A percentile compares a stretch with the other conserved stretches of the same genome.
These are phyloP conservation scores for Cryptoblepharus egeriae DNA, from an alignment of 2,797 vertebrate species.

Conservation along the genomic window DNA sequence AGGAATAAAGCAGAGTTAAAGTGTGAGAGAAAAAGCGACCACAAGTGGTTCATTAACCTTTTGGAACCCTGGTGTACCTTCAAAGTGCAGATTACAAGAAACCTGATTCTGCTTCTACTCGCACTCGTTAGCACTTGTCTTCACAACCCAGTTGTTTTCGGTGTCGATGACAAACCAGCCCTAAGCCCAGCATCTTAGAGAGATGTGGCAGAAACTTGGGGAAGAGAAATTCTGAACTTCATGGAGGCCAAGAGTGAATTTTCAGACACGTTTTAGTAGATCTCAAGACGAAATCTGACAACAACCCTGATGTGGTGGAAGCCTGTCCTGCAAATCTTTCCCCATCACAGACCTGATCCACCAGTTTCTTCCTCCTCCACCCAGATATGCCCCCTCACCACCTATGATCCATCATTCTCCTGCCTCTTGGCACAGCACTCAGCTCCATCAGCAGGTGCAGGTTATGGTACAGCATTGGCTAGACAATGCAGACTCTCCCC, in stretches of 20 bases:
- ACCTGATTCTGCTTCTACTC: slow-evolving; percentile 64
- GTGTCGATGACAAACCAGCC: slow-evolving; percentile 53
- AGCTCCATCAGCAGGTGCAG: too few species aligned
- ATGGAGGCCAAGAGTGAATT: background rate
- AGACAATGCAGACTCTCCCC: too few species aligned
- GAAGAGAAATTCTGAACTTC: background rate
- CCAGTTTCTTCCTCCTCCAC: too few species aligned
- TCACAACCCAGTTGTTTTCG: slow-evolving; percentile 57
- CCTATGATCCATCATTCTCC: too few species aligned
- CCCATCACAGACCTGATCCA: too few species aligned
- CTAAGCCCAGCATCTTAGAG: slow-evolving; percentile 19
- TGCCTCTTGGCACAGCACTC: too few species aligned
- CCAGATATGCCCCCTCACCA: too few species aligned
- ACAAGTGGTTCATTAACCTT: slow-evolving; percentile 97
- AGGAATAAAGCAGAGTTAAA: slow-evolving; percentile 90
- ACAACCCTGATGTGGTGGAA: too few species aligned
- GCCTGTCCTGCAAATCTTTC: too few species aligned
- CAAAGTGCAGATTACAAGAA: slow-evolving; percentile 76
- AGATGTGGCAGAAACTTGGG: background rate
- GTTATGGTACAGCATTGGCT: too few species aligned
- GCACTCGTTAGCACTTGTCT: slow-evolving; percentile 65
- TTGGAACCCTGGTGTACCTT: slow-evolving; percentile 84
- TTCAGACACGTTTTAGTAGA: too few species aligned
- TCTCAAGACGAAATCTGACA: too few species aligned
- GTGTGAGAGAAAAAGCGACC: slow-evolving; percentile 90